Conservation (phyloP, 2,888 invertebrate genomes). For the Acanthococcus lagerstroemiae region DNA sequence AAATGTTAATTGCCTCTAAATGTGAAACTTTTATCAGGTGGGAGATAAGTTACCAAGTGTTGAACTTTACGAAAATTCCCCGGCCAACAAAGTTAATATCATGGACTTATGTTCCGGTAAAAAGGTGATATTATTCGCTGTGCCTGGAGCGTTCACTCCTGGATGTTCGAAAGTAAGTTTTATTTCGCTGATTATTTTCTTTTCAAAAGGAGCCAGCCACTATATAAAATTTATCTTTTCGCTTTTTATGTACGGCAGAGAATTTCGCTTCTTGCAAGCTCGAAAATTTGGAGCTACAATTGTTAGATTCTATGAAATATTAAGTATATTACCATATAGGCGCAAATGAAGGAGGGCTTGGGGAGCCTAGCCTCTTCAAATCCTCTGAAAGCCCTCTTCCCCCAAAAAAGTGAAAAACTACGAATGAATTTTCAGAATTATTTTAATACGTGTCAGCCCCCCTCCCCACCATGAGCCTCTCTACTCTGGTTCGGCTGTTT, state of each 20-base stretch:
- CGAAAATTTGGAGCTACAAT: background rate
- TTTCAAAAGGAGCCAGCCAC: background rate
- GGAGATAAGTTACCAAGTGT: conserved; percentile 70
- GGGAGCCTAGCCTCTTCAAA: too few species aligned
- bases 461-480: too few species aligned
- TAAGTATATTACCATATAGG: too few species aligned
- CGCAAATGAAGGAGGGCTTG: too few species aligned
- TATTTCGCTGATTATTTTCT: background rate
- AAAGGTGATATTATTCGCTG: conserved; percentile 77
- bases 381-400: too few species aligned
- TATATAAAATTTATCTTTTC: background rate
- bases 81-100: conserved; percentile 75
- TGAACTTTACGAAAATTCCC: conserved; percentile 74
- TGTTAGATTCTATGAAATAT: background rate
- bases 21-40: conserved; percentile 56
- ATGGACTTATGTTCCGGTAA: conserved; percentile 61
- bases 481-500: too few species aligned
- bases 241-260: background rate
- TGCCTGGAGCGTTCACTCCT: conserved; percentile 91
- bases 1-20: too few species aligned
- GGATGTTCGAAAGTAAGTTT: conserved; percentile 68
- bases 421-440: too few species aligned
- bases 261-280: background rate
- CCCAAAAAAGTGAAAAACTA: too few species aligned
- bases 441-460: too few species aligned